A percentile compares a stretch with the other conserved stretches of the same genome.
Evolutionary conservation across 2,888 invertebrate genomes (phyloP).

Genomic region (Cantharis nigra): DNA sequence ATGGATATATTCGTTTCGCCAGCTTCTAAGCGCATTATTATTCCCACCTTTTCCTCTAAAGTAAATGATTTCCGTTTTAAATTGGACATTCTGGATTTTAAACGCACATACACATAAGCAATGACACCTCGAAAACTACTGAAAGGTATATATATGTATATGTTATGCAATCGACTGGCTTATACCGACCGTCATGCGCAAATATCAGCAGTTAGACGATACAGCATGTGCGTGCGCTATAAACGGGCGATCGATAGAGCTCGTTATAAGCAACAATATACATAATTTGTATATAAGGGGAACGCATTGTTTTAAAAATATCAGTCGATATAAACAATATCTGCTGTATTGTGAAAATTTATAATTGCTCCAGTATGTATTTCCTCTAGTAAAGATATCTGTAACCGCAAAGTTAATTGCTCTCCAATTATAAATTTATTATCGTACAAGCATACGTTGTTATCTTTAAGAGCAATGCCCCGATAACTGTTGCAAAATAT

Average conservation of each 20-base stretch:
- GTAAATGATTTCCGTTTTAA: no score
- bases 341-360: background rate
- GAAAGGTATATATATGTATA: no score
- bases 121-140: no score
- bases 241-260: no score
- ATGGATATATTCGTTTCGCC: no score
- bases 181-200: background rate
- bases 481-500: background rate
- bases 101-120: no score
- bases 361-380: background rate
- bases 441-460: background rate
- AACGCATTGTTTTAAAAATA: background rate
- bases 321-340: background rate
- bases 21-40: no score
- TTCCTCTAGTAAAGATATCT: slow-evolving; percentile 5
- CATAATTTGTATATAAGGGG: background rate
- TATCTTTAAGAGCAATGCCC: background rate
- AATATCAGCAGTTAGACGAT: no score
- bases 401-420: slow-evolving; percentile 13
- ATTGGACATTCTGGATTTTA: no score
- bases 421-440: slow-evolving; percentile 12
- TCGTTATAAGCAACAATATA: no score
- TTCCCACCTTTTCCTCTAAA: no score
- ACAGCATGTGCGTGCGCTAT: no score
- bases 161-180: background rate